phyloP scores from a whole-genome alignment of 2,113 vertebrate species.

The Opisthocomus hoazin region DNA sequence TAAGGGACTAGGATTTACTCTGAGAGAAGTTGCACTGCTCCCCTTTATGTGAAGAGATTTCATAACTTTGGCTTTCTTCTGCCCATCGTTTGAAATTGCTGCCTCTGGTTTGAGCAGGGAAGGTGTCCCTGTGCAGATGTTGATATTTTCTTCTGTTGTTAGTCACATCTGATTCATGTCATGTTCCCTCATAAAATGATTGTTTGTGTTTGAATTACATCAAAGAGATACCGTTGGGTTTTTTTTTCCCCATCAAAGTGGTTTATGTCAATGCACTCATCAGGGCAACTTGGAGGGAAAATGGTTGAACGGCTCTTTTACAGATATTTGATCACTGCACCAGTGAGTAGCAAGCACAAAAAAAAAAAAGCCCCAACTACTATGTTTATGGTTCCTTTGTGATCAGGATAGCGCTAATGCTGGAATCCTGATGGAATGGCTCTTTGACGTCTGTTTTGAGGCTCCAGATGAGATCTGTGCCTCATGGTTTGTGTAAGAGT shows the following conservation, averaged over 20 bases:
- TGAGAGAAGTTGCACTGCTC: neutral
- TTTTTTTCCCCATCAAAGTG: neutral
- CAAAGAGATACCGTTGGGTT: neutral
- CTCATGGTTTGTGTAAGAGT: neutral
- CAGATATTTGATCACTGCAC: neutral
- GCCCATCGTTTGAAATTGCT: neutral
- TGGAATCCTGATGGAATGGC: neutral
- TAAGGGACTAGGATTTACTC: neutral
- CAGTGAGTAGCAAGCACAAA: neutral
- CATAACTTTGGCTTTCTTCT: neutral
- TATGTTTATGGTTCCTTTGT: neutral
- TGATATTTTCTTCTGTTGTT: neutral
- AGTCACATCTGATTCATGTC: neutral
- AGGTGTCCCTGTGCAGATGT: neutral
- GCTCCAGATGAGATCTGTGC: neutral
- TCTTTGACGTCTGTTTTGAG: neutral
- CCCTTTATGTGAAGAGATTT: neutral
- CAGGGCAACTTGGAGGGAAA: conserved; percentile 19
- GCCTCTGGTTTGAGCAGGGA: neutral
- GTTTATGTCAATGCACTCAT: neutral
- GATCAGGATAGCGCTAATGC: neutral
- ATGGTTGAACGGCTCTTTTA: neutral
- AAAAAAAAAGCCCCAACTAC: neutral
- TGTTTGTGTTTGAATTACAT: neutral
- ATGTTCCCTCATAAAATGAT: neutral